phyloP scores from a whole-genome alignment of 92 coral and sea anemone genomes.

The Phymanthus crucifer region DNA sequence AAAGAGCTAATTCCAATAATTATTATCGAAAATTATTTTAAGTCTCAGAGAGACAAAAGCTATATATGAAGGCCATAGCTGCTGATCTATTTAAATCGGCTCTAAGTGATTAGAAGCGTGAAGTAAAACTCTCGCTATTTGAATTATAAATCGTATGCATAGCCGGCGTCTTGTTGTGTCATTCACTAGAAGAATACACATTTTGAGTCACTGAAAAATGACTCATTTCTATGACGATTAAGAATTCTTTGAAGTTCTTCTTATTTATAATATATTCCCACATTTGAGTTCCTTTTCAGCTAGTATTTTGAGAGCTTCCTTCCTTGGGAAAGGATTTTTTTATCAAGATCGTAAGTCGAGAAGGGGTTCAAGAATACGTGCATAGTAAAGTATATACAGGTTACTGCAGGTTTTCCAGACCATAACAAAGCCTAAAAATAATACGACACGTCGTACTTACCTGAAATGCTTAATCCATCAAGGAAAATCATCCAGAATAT shows the following conservation, averaged over 20 bases:
- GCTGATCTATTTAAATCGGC: conserved; percentile 16
- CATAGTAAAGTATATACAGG: conserved; percentile 8
- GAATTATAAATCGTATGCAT: background rate
- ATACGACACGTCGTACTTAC: conserved; percentile 10
- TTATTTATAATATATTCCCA: background rate
- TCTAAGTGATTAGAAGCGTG: conserved; percentile 15
- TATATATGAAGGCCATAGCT: conserved; percentile 17
- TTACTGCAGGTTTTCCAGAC: conserved; percentile 1
- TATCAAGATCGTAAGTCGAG: conserved; percentile 2
- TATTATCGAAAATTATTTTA: conserved; percentile 3
- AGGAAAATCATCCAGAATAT: conserved; percentile 1
- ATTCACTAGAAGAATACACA: conserved; percentile 1
- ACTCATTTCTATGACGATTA: background rate
- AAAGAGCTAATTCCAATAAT: conserved; percentile 9
- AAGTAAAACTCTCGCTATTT: conserved; percentile 6
- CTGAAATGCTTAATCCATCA: background rate
- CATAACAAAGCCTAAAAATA: background rate
- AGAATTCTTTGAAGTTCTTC: background rate
- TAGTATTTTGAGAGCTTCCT: conserved; percentile 3
- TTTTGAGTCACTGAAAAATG: background rate
- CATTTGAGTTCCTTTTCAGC: background rate
- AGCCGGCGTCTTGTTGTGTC: conserved; percentile 5
- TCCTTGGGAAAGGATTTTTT: background rate
- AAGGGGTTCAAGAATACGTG: background rate
- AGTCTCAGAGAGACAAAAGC: conserved; percentile 7